Base-by-base conservation (phyloP, 2,797 vertebrate genomes). In the Momotus momota region DNA sequence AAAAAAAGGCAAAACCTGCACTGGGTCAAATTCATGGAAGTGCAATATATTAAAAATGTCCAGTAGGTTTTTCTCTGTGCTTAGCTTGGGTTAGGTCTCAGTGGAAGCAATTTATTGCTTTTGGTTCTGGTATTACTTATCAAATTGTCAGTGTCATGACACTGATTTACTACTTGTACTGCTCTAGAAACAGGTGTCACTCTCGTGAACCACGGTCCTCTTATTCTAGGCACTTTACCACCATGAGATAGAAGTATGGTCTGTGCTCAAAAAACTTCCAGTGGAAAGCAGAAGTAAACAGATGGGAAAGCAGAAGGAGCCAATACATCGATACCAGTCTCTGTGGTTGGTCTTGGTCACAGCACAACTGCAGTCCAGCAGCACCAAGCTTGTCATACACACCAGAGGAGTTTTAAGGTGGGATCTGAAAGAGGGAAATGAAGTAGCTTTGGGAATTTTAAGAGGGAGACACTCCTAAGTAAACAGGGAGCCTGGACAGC, bases 311-410 rank as follows among this genome's bases (percentile, higher is more conserved):
- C 73, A 72, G 79, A 55, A 90, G 38, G 66, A 91, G 80, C 17
- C 79, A 75, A 46, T 7, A 15, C 35, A 40, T 46, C 0, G 0
- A 23, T 19, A 31, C 12, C 0, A 0, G 6, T 15, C 49, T 51
- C 71, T 61, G 38, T 3, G 6, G 41, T 43, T 10, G 2, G 29
- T 73, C 31, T 40, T 49, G 31, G 11, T 64, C 31, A 51, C 55
- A 69, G 58, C 48, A 48, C n/a, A 86, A 25, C n/a, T 33, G 40
- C 80, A 75, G 40, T 23, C 43, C 29, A 20, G 27, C 33, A 64
- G 5, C 0, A 0, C 57, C 1, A 8, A 61, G 15, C 31, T 61
- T 69, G 21, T 61, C 9, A 11, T 8, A 46, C 2, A 9, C 19
- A 83, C 19, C 45, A 43, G 29, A 58, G 54, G 27, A 61, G 31